Evolutionary conservation across 2,797 vertebrate species (phyloP).

Genomic region (Petrocephalus sullivani): DNA sequence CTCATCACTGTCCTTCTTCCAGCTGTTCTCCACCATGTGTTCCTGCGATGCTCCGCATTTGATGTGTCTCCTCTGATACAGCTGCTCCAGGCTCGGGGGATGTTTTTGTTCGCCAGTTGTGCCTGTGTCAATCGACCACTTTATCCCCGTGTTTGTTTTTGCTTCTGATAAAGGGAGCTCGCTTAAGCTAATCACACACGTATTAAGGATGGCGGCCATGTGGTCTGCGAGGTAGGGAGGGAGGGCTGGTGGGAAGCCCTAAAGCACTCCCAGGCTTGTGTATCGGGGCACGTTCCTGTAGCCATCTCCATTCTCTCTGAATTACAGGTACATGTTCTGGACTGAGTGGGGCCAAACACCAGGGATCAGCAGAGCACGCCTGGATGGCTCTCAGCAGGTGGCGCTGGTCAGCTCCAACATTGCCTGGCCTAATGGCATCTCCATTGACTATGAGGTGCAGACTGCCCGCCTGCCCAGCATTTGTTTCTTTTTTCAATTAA

Average conservation of each 20-base stretch:
- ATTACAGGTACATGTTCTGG: constrained; percentile 75
- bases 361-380: constrained; percentile 67
- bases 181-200: neutral
- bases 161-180: neutral
- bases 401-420: constrained; percentile 69
- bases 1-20: neutral
- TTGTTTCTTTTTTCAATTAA: constrained; percentile 39
- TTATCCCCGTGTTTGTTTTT: neutral
- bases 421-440: constrained; percentile 72
- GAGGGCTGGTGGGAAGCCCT: neutral
- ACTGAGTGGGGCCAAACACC: constrained; percentile 79
- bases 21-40: neutral
- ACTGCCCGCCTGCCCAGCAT: constrained; percentile 29
- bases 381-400: constrained; percentile 74
- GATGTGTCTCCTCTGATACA: neutral
- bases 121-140: neutral
- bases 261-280: neutral
- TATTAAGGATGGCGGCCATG: neutral
- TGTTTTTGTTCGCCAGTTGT: neutral
- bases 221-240: neutral
- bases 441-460: constrained; percentile 73
- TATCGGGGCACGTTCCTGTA: neutral
- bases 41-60: neutral
- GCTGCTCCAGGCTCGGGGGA: neutral
- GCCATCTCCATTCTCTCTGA: neutral